Base-by-base conservation (phyloP, 2,113 vertebrate genomes). In the Mastomys natalensis region DNA sequence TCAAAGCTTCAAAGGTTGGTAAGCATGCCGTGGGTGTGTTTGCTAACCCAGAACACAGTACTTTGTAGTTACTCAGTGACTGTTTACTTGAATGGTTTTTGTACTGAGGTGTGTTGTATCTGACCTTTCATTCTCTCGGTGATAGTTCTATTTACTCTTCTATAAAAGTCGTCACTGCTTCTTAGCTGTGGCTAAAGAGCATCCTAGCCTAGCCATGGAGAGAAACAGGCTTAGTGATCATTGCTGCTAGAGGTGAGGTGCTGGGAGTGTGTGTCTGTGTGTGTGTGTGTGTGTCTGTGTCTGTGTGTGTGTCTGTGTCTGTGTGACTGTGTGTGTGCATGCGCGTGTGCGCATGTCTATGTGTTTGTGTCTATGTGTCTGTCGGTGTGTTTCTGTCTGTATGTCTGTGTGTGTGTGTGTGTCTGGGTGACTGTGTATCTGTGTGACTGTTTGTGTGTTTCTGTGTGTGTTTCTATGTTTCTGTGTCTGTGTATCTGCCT, bases 71-170 rank as follows among this genome's bases (percentile, higher is more conserved):
- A 7, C 37, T 17, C 53, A 1, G 17, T 64, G 64, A 81, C 95
- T 45, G 17, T 68, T 29, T 76, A 72, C 48, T 84, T 96, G n/a
- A 90, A 55, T 87, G 84, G 66, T 66, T 43, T 90, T 58, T 77
- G 37, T 64, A 22, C 5, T 45, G 10, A 2, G 37, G 10, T 21
- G 13, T 13, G 90, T 16, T 64, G 0, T 81, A 45, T 74, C 84
- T 53, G 58, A 1, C 86, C 85, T 80, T 85, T 92, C 51, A 58
- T 94, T 43, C 53, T 90, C 89, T 87, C 58, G 43, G 43, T 55
- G 37, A 45, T 82, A 17, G 51, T 91, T 87, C 74, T 74, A 0
- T 66, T 80, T 90, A 58, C 72, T 21, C 29, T 95, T 43, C 85
- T 95, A 40, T 58, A 95, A 53, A 15, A 64, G n/a, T 91, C 87